Base-by-base conservation (phyloP, 1,140 invertebrate genomes). In the Diprion similis region DNA sequence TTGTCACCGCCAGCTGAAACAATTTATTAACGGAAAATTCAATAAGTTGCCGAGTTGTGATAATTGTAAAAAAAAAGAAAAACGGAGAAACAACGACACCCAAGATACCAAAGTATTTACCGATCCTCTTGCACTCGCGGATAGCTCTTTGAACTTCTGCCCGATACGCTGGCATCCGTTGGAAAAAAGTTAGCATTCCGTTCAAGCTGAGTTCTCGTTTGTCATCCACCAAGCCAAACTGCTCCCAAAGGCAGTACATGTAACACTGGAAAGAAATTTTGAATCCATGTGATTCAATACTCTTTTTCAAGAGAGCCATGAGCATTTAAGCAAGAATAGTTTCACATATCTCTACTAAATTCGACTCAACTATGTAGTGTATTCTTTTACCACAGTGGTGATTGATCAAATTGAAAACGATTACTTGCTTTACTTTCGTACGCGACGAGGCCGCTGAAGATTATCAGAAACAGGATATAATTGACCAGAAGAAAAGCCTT, bases 101-200 rank as follows among this genome's bases (percentile, higher is more conserved):
- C 66, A 79, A 81, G 46, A 79, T 83, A 83, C 82, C 83, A 47
- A 81, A 80, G 75, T 83, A 81, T 81, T 84, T 83, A 82, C 84
- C 82, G 48, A 85, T 72, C 73, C 77, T 76, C 77, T 85, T 84
- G 84, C 84, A 86, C 47, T 83, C 78, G 70, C 70, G 77, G 71
- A 84, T 80, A 15, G 82, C 82, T 71, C 78, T 82, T 51, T 80
- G 78, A 7, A 85, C 84, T 67, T 85, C 84, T 1, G 68, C 75
- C 37, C 84, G 80, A 68, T 82, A 86, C 0, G 84, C 84, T 13
- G 84, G 84, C 77, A 86, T 86, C 82, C 84, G 79, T 71, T 84
- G 84, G 72, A 86, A 85, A 46, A 86, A 86, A 4, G 84, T 82
- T n/a, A 86, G 74, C 84, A 86, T 86, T n/a, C 82, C 84, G 46